phyloP scores from a whole-genome alignment of 1,140 invertebrate genomes.

The Drosophila ohnishii region DNA sequence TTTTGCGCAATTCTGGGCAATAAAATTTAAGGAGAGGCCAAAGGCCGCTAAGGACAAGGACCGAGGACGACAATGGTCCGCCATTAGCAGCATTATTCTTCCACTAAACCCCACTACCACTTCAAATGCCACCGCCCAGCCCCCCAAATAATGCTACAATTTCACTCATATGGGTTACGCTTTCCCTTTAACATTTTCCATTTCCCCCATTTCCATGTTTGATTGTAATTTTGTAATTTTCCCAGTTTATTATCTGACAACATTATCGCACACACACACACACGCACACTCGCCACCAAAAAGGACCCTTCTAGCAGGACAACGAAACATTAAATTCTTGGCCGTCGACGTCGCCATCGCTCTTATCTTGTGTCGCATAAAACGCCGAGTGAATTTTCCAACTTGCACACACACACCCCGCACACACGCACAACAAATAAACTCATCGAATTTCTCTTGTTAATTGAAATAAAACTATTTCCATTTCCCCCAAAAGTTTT shows the following conservation, averaged over 20 bases:
- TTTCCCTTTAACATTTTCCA: constrained; percentile 4
- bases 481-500: constrained; percentile 30
- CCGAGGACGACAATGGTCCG: constrained; percentile 65
- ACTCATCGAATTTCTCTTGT: constrained; percentile 81
- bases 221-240: constrained; percentile 82
- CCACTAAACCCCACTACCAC: not conserved
- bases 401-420: constrained; percentile 2
- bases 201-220: constrained; percentile 31
- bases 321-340: constrained; percentile 63
- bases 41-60: not conserved
- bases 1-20: constrained; percentile 24
- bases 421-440: constrained; percentile 65
- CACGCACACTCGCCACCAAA: constrained; percentile 6
- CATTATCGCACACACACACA: constrained; percentile 72
- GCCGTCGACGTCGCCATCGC: constrained; percentile 68
- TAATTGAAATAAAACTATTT: constrained; percentile 82
- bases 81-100: constrained; percentile 67
- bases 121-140: not conserved
- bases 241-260: constrained; percentile 81
- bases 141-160: not conserved
- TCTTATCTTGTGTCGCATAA: constrained; percentile 80
- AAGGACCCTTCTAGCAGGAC: constrained; percentile 35
- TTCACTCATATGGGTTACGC: constrained; percentile 22
- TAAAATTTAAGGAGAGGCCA: constrained; percentile 34
- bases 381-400: constrained; percentile 52